Conservation (phyloP, 2,113 vertebrate genomes). For the Caranx melampygus region DNA sequence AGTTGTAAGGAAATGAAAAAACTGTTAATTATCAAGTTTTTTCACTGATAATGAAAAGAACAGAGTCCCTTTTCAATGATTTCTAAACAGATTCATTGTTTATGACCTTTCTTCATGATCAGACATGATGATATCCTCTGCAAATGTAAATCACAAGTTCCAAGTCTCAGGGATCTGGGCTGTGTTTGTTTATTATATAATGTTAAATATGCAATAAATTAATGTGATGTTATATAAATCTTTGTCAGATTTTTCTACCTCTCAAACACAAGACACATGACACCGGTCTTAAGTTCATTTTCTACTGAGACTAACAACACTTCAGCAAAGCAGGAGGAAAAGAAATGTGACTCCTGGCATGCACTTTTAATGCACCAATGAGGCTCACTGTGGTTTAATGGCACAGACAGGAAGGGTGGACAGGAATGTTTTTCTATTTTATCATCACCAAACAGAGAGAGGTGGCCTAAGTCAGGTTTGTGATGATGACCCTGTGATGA, state of each 20-base stretch:
- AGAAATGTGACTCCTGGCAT: neutral
- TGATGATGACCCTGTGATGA: neutral
- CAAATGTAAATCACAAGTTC: too few species aligned
- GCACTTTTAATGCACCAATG: neutral
- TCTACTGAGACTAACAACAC: neutral
- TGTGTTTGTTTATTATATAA: too few species aligned
- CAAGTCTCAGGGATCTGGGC: too few species aligned
- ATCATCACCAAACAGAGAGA: slow-evolving; percentile 20
- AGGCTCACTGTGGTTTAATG: neutral
- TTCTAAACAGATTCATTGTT: neutral
- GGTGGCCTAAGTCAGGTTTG: slow-evolving; percentile 17
- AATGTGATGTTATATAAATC: neutral
- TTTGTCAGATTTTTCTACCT: neutral
- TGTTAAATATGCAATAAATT: neutral
- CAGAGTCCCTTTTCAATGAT: neutral
- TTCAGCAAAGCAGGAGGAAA: neutral
- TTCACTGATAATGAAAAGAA: too few species aligned
- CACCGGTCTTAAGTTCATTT: neutral
- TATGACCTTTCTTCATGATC: neutral
- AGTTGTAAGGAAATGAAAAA: neutral
- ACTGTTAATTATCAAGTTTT: neutral
- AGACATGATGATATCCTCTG: too few species aligned
- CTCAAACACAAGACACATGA: too few species aligned
- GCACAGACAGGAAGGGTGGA: neutral
- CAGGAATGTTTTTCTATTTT: slow-evolving; percentile 6